phyloP scores from a whole-genome alignment of 2,113 vertebrate genomes.

The Rafetus swinhoei region DNA sequence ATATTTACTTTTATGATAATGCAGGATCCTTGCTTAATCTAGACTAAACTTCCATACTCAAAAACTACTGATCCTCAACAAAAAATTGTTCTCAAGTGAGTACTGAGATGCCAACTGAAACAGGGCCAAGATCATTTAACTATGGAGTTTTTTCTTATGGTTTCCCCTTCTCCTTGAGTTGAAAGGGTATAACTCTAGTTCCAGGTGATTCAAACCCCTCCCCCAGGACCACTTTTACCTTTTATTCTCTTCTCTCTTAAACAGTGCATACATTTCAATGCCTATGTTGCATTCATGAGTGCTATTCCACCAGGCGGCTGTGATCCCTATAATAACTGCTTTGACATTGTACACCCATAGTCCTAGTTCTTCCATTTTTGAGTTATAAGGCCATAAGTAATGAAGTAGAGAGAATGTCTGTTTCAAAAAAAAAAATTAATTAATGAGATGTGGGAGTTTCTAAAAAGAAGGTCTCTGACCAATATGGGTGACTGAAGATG shows the following conservation, averaged over 20 bases:
- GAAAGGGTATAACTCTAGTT: background rate
- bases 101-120: background rate
- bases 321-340: too few species aligned
- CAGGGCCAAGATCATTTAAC: background rate
- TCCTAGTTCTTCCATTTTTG: too few species aligned
- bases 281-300: too few species aligned
- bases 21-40: background rate
- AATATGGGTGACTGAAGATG: background rate
- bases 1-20: background rate
- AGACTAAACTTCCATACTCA: background rate
- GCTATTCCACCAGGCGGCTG: too few species aligned
- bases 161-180: background rate
- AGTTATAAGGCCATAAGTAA: background rate
- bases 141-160: rapidly evolving
- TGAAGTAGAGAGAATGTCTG: background rate
- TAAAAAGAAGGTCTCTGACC: background rate
- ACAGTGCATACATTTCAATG: too few species aligned
- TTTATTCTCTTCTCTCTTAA: too few species aligned
- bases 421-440: background rate
- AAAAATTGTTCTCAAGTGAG: background rate
- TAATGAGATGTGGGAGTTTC: background rate
- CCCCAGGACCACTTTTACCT: too few species aligned
- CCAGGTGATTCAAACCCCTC: too few species aligned
- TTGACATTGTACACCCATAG: too few species aligned
- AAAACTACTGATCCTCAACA: background rate